Base-by-base conservation (phyloP, 1,140 invertebrate species). In the Papilio machaon region DNA sequence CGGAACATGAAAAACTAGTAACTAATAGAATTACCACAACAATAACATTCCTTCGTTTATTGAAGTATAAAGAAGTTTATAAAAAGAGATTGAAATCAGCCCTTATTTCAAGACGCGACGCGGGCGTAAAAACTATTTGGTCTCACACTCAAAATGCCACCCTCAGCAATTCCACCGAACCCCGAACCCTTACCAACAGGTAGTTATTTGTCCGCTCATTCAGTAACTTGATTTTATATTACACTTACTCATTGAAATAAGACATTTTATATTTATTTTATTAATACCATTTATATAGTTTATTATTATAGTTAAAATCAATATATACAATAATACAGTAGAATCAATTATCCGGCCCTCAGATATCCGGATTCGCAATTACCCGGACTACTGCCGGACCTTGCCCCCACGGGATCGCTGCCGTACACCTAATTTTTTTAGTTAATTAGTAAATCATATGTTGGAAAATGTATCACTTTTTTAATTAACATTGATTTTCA, bases 101-200 rank as follows among this genome's bases (percentile, higher is more conserved):
- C 64, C 64, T 70, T 70, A 70, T 35, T 70, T 70, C 3, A 70
- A 70, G 64, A 70, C 64, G 5, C 64, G 13, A 11, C 23, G 64
- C 30, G 64, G 64, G 64, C 13, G 64, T 70, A 70, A 70, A 70
- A 70, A 70, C 64, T 70, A 70, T 70, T 35, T 35, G 30, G 64
- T 70, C 64, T 70, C 64, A 70, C 64, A 70, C 64, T 70, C 35
- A 6, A 70, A 70, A 35, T 17, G 47, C n/a, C 58, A 70, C 64
- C 64, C 64, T 35, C 30, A 35, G 64, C 64, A 35, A 70, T 70
- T 70, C 64, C 64, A 35, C 64, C 30, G 64, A 35, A 70, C 64
- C 64, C 64, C 13, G 64, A 15, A 70, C 64, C 64, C 6, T 70
- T 35, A 70, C 30, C 64, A 70, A 70, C 64, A 70, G 64, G 64